Conservation (phyloP, 2,113 vertebrate genomes). For the Epinephelus cyanopodus region DNA sequence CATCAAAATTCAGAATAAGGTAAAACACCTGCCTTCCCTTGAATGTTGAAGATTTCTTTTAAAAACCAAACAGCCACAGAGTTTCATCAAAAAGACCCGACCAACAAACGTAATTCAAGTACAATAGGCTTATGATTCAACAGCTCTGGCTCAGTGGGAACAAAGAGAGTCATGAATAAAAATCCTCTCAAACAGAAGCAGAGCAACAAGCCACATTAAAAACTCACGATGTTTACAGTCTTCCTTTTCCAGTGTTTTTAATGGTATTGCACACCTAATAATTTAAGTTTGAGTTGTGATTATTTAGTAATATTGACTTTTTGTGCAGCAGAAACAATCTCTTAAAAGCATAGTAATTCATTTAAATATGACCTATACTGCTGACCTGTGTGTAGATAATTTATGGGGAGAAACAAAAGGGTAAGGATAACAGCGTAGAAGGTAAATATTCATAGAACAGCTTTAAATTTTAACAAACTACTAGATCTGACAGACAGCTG, state of each 20-base stretch:
- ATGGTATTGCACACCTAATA: slow-evolving; percentile 64
- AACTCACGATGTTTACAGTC: slow-evolving; percentile 17
- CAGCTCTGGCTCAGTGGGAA: slow-evolving; percentile 38
- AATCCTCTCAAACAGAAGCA: slow-evolving; percentile 42
- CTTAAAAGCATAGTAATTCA: slow-evolving; percentile 35
- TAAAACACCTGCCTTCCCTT: slow-evolving; percentile 25
- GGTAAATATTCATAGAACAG: slow-evolving; percentile 16
- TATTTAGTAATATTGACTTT: not conserved
- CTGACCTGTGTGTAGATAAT: slow-evolving; percentile 12
- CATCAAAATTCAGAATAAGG: slow-evolving; percentile 54
- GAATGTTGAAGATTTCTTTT: slow-evolving; percentile 25
- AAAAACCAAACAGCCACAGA: slow-evolving; percentile 51
- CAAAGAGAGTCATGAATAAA: slow-evolving; percentile 42
- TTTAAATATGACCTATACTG: slow-evolving; percentile 24
- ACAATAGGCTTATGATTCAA: slow-evolving; percentile 45
- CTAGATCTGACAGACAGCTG: slow-evolving; percentile 15
- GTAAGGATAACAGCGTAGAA: not conserved
- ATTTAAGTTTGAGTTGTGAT: slow-evolving; percentile 35
- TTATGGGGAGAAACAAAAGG: not conserved
- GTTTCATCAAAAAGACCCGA: slow-evolving; percentile 41
- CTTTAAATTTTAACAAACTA: slow-evolving; percentile 6
- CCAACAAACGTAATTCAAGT: slow-evolving; percentile 62
- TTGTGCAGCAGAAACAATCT: slow-evolving; percentile 14
- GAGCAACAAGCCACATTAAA: slow-evolving; percentile 49
- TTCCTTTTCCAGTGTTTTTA: slow-evolving; percentile 44